Conservation (phyloP, 2,797 vertebrate species). For the Cossypha caffra region DNA sequence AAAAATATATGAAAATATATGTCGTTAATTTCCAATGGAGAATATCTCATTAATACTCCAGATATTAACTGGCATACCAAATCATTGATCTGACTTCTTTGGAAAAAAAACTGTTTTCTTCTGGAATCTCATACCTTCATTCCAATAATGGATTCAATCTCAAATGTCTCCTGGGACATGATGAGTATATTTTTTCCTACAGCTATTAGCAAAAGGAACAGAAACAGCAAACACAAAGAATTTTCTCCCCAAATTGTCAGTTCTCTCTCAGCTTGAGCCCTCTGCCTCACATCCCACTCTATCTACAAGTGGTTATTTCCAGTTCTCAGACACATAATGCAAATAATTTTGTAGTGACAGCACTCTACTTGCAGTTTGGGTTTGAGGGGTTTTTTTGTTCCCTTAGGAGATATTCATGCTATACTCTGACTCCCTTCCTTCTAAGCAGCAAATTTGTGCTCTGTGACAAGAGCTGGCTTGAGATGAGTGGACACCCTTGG, state of each 20-base stretch:
- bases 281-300: not conserved
- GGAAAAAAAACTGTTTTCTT: not conserved
- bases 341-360: not conserved
- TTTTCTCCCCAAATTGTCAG: not conserved
- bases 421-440: not conserved
- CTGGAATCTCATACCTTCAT: not conserved
- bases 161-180: not conserved
- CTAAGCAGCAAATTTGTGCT: not conserved
- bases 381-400: fast-evolving
- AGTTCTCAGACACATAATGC: not conserved
- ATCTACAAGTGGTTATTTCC: not conserved
- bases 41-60: not conserved
- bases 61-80: not conserved
- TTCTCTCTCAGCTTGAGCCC: not conserved
- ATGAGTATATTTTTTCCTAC: not conserved
- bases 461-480: not conserved
- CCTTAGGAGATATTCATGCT: not conserved
- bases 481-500: not conserved
- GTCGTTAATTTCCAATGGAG: not conserved
- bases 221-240: not conserved
- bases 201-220: not conserved
- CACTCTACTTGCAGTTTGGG: not conserved
- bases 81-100: not conserved
- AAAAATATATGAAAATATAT: not conserved
- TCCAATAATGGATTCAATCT: not conserved